Conservation (phyloP, 2,888 invertebrate species). For the Nymphalis c-album region DNA sequence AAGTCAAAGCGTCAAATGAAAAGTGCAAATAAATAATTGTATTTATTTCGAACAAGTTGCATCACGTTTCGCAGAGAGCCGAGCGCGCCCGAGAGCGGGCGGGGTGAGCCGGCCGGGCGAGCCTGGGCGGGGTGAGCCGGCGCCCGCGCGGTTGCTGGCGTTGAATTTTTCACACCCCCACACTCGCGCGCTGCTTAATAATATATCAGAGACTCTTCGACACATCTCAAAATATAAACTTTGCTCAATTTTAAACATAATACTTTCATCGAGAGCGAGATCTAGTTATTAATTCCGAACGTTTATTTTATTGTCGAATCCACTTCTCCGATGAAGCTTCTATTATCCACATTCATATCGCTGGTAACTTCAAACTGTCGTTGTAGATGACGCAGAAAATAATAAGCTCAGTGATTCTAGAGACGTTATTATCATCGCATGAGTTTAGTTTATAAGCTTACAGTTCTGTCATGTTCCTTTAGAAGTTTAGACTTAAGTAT, state of each 20-base stretch:
- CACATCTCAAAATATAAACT: constrained; percentile 59
- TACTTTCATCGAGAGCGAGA: constrained; percentile 3
- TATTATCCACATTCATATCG: too few species aligned
- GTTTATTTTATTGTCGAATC: background rate
- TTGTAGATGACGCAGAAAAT: too few species aligned
- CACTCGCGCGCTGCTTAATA: constrained; percentile 59
- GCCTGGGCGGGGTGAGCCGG: background rate
- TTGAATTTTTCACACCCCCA: constrained; percentile 68
- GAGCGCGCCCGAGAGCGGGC: constrained; percentile 32
- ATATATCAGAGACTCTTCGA: constrained; percentile 71
- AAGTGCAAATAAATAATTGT: constrained; percentile 41
- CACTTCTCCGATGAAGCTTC: too few species aligned
- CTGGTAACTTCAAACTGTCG: too few species aligned
- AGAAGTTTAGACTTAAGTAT: too few species aligned
- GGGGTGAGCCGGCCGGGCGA: background rate
- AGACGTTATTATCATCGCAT: too few species aligned
- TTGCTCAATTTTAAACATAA: constrained; percentile 5
- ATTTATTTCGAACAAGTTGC: constrained; percentile 58
- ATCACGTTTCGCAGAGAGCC: constrained; percentile 49
- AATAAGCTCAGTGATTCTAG: too few species aligned
- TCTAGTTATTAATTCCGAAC: constrained; percentile 7
- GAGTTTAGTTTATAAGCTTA: too few species aligned
- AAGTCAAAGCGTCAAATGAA: background rate
- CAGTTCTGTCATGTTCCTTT: too few species aligned
- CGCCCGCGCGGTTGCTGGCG: constrained; percentile 39